These are phyloP conservation scores for Chymomyza caudatula DNA, from an alignment of 2,888 invertebrate species.

Conservation along the genomic window DNA sequence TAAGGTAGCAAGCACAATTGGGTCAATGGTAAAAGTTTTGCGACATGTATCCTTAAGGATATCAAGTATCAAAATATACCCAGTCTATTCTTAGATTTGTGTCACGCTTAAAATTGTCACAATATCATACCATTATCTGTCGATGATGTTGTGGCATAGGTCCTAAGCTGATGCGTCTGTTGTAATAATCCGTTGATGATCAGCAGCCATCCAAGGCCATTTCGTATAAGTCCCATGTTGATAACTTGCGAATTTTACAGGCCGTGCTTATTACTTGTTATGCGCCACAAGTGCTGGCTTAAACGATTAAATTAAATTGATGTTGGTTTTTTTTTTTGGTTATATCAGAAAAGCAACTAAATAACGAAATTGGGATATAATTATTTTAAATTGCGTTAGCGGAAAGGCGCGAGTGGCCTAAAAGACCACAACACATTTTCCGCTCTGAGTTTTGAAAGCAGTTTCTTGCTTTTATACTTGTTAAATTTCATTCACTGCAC, in stretches of 20 bases:
- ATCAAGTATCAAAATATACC: too few species aligned
- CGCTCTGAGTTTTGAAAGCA: background rate
- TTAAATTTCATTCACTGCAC: background rate
- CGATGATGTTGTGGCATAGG: conserved; percentile 34
- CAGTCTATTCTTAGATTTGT: too few species aligned
- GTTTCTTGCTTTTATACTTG: background rate
- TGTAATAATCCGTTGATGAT: conserved; percentile 74
- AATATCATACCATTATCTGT: conserved; percentile 20
- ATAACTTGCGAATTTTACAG: conserved; percentile 29
- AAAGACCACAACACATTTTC: conserved; percentile 43
- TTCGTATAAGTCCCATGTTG: conserved; percentile 76
- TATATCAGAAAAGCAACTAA: background rate
- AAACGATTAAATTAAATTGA: conserved; percentile 63
- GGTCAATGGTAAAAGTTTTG: too few species aligned
- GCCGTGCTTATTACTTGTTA: conserved; percentile 2
- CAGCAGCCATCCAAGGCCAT: conserved; percentile 71
- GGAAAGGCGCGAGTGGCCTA: conserved; percentile 16
- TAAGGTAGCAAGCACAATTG: background rate
- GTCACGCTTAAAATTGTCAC: background rate
- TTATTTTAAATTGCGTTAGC: conserved; percentile 55
- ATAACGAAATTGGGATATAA: conserved; percentile 23
- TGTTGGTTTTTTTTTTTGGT: conserved; percentile 25
- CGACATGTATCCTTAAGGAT: background rate
- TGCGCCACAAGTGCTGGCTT: conserved; percentile 13
- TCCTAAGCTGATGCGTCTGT: conserved; percentile 48